These are phyloP conservation scores for Cephus runcator DNA, from an alignment of 2,888 invertebrate species.

Conservation along the genomic window DNA sequence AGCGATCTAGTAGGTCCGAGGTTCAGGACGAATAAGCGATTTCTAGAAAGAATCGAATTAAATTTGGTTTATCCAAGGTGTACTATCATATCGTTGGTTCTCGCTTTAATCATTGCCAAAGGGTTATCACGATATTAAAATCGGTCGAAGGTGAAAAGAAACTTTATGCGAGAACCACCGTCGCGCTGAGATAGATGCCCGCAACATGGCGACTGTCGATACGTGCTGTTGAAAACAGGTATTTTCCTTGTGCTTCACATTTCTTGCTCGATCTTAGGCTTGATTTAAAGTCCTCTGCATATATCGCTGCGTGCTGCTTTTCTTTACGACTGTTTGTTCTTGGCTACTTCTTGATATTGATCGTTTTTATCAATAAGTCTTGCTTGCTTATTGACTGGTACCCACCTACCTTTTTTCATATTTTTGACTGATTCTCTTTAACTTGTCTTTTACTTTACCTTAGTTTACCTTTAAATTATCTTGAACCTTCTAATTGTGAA, in stretches of 20 bases:
- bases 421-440: not conserved
- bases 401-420: not conserved
- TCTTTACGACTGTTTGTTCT: not conserved
- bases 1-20: not conserved
- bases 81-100: not conserved
- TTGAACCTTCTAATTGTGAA: not conserved
- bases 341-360: not conserved
- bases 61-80: not conserved
- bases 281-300: not conserved
- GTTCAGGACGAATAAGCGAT: not conserved
- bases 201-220: slow-evolving; percentile 29
- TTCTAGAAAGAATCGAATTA: not conserved
- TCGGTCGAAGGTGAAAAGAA: slow-evolving; percentile 1
- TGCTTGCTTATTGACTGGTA: not conserved
- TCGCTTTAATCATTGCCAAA: not conserved
- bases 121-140: not conserved
- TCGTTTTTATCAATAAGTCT: not conserved
- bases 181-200: slow-evolving; percentile 23
- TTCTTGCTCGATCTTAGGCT: not conserved
- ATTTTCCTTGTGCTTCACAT: slow-evolving; percentile 10
- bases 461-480: not conserved
- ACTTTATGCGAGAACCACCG: slow-evolving; percentile 3
- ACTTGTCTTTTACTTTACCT: not conserved
- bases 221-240: slow-evolving; percentile 28
- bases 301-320: not conserved